A percentile compares a stretch with the other conserved stretches of the same genome.
Evolutionary conservation across 2,113 vertebrate species (phyloP).

Genomic region (Gallinago jamesoni): DNA sequence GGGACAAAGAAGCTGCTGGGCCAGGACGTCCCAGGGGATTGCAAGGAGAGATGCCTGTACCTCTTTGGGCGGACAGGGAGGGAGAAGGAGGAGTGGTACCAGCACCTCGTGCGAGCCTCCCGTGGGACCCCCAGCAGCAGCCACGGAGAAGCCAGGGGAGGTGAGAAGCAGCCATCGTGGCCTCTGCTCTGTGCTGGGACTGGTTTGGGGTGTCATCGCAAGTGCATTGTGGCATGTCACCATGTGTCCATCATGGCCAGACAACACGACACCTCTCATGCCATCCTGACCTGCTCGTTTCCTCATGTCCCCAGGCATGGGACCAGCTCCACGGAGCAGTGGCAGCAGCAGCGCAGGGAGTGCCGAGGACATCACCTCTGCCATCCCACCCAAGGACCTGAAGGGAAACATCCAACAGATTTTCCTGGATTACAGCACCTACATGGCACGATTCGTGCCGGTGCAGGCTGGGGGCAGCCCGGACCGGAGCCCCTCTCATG

Average conservation of each 20-base stretch:
- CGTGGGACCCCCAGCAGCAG: conserved; percentile 24
- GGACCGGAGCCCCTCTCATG: conserved; percentile 61
- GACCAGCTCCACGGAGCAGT: background rate
- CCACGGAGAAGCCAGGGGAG: conserved; percentile 49
- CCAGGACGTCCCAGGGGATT: background rate
- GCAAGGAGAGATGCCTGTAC: conserved; percentile 71
- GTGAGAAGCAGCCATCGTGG: conserved; percentile 11
- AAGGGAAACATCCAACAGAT: conserved; percentile 51
- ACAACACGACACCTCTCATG: too few species aligned
- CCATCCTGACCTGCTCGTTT: background rate
- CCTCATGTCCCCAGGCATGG: background rate
- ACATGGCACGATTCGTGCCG: conserved; percentile 80
- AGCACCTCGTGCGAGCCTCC: conserved; percentile 76
- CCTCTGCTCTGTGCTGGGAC: background rate
- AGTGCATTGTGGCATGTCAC: background rate
- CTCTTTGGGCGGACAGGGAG: conserved; percentile 86
- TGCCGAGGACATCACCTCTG: conserved; percentile 70
- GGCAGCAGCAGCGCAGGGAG: conserved; percentile 72
- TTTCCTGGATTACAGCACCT: conserved; percentile 78
- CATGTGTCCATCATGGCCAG: rapidly evolving
- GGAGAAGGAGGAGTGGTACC: conserved; percentile 92
- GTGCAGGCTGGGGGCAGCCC: conserved; percentile 44
- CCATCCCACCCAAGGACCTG: conserved; percentile 47
- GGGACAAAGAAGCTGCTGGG: background rate
- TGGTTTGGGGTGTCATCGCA: rapidly evolving